Percentiles rank a stretch among this genome's conserved stretches.
Conservation (phyloP, 2,888 invertebrate species). For the Lasioglossum calceatum region DNA sequence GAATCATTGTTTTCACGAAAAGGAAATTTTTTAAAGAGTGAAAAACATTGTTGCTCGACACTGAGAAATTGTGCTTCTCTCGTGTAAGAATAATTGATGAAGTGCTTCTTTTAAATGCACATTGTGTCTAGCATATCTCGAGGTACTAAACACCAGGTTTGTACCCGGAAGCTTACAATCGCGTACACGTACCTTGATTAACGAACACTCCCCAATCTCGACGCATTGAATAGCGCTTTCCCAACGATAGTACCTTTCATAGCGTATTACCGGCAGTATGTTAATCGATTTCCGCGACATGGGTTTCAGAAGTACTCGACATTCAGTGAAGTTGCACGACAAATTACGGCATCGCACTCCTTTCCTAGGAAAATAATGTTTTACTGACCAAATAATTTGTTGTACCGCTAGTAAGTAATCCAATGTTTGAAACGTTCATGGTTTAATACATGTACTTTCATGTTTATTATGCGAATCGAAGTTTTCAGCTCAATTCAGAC, state of each 20-base stretch:
- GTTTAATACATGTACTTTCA: not conserved
- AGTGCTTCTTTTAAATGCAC: not conserved
- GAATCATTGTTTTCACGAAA: not conserved
- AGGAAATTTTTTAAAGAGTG: no score
- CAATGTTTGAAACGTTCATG: not conserved
- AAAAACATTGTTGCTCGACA: not conserved
- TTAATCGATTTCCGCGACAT: constrained; percentile 26
- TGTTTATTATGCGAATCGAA: no score
- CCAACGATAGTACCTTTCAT: constrained; percentile 4
- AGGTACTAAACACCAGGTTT: constrained; percentile 11
- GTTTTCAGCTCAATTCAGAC: not conserved
- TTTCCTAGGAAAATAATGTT: not conserved
- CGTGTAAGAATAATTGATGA: not conserved
- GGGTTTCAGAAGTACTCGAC: not conserved
- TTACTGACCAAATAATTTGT: not conserved
- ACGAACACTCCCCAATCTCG: constrained; percentile 27
- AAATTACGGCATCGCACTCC: not conserved
- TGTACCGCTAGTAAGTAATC: not conserved
- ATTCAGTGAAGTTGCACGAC: not conserved
- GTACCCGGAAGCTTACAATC: constrained; percentile 14
- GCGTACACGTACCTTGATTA: constrained; percentile 25
- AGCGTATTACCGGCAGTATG: constrained; percentile 25
- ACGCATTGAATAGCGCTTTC: constrained; percentile 25
- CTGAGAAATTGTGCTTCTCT: not conserved
- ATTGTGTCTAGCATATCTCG: not conserved